Percentiles rank a stretch among this genome's conserved stretches.
phyloP scores from a whole-genome alignment of 2,888 invertebrate genomes.

The Torymus texanus region DNA sequence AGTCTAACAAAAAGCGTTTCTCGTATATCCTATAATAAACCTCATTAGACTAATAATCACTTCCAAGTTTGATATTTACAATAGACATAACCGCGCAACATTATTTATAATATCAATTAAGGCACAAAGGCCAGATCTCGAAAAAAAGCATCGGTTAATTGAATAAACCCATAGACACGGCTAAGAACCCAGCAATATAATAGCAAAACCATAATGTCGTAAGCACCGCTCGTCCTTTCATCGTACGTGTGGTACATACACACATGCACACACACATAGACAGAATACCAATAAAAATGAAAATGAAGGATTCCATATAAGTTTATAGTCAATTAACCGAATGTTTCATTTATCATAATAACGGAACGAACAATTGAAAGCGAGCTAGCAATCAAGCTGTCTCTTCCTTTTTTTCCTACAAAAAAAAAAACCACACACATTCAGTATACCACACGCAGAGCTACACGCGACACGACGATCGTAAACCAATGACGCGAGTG shows the following conservation, averaged over 20 bases:
- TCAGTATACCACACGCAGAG: too few relatives aligned
- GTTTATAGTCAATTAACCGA: conserved; percentile 5
- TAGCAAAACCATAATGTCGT: not conserved
- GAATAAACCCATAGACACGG: not conserved
- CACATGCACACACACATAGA: too few relatives aligned
- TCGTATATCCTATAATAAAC: too few relatives aligned
- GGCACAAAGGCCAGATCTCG: too few relatives aligned
- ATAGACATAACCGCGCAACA: too few relatives aligned
- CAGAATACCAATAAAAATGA: not conserved
- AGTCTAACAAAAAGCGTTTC: too few relatives aligned
- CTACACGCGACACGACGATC: too few relatives aligned
- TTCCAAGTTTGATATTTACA: too few relatives aligned
- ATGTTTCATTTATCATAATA: not conserved
- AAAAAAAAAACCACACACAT: too few relatives aligned
- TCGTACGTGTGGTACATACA: not conserved
- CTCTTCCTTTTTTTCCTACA: not conserved
- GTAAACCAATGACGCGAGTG: too few relatives aligned
- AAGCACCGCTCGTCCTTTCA: not conserved
- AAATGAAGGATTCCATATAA: conserved; percentile 7
- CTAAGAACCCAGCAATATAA: not conserved
- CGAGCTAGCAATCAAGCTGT: not conserved
- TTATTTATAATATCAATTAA: too few relatives aligned
- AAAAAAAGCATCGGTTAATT: not conserved
- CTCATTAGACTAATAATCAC: too few relatives aligned
- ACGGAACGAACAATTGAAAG: not conserved